Evolutionary conservation across 1,140 invertebrate species (phyloP), one percentile per base, ranked within the genome.

Genomic region (Arctopsyche grandis): DNA sequence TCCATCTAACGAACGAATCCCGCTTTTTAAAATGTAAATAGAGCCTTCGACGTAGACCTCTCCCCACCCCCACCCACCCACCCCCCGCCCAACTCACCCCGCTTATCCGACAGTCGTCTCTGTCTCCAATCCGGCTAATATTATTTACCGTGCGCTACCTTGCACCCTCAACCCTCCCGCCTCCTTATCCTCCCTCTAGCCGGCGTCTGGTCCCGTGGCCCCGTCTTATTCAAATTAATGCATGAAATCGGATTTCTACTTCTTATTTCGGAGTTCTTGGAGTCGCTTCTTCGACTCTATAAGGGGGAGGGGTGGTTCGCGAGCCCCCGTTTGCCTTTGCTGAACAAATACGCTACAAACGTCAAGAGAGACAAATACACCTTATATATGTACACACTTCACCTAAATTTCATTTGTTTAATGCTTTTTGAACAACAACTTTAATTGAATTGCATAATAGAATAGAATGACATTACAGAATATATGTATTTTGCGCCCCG

Each of bases 201-300:
- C 44, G 69, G 69, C 44, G 21, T 56, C 69, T 44, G 63, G 77
- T 29, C 66, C 76, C 48, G 48, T 52, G 48, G 48, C 10, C 48
- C 48, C 48, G 78, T 79, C 79, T 82, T 80, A 82, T 82, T 82
- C 81, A 82, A 82, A 82, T 82, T 79, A 82, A 82, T 82, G 81
- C 81, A 82, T 77, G 60, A 80, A 82, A 82, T 82, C 81, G 76
- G 81, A 82, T 82, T 82, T 82, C 71, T 58, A 79, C 77, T 76
- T 82, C 81, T 80, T 80, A 79, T 80, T 82, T 79, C 44, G 77
- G 69, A 82, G 79, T 81, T 80, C 14, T 21, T 29, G 56, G 60
- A 76, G 21, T 70, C 74, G 78, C 75, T 80, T 82, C 70, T 81
- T 46, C 66, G 56, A n/a, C 52, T 52, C 66, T 73, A 16, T 29